Percentiles rank a stretch among this genome's conserved stretches.
phyloP scores from a whole-genome alignment of 2,113 vertebrate genomes.

The Xenus cinereus region DNA sequence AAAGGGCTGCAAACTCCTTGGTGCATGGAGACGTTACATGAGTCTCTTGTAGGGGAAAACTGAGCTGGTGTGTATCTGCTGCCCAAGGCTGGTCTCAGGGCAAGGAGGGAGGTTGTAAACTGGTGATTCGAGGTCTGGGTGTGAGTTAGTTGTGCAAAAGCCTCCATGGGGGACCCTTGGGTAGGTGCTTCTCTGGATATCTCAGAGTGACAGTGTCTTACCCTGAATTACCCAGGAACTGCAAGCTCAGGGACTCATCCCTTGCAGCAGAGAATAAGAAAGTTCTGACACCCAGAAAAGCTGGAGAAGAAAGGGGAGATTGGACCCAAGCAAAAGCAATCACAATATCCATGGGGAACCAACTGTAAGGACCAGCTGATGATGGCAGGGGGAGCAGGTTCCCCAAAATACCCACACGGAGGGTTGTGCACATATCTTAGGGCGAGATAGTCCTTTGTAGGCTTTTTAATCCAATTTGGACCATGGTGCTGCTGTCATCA shows the following conservation, averaged over 20 bases:
- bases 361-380: fast-evolving
- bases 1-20: not conserved
- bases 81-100: not conserved
- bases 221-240: not conserved
- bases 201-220: not conserved
- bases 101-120: not conserved
- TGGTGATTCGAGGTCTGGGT: not conserved
- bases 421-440: not conserved
- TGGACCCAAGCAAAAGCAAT: not conserved
- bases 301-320: not conserved
- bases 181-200: not conserved
- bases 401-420: not conserved
- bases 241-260: not conserved
- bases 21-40: not conserved
- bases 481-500: not conserved
- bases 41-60: not conserved
- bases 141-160: not conserved
- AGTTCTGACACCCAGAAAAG: not conserved
- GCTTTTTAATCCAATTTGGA: not conserved
- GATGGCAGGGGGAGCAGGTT: not conserved
- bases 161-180: not conserved
- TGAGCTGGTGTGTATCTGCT: not conserved
- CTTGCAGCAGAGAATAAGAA: not conserved
- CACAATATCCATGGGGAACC: fast-evolving
- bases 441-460: not conserved